Percentiles rank a stretch among this genome's conserved stretches.
phyloP scores from a whole-genome alignment of 2,888 invertebrate species.

The Caenorhabditis sp. region DNA sequence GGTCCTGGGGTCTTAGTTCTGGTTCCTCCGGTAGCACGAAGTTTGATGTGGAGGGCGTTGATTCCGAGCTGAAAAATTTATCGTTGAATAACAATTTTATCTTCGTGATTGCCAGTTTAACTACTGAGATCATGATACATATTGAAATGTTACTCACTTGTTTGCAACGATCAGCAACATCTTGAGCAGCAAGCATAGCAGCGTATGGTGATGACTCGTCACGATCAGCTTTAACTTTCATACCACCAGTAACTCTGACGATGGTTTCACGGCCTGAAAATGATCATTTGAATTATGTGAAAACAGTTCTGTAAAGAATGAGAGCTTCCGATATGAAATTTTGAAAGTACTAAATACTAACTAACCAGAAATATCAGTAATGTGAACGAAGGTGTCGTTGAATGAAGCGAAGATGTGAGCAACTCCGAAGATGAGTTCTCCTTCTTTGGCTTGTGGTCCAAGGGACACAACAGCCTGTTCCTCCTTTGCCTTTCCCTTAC shows the following conservation, averaged over 20 bases:
- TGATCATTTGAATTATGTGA: no score
- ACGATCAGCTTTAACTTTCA: slow-evolving; percentile 99
- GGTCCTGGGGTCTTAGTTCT: slow-evolving; percentile 77
- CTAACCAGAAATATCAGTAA: slow-evolving; percentile 96
- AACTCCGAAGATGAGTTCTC: slow-evolving; percentile 97
- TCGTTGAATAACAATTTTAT: no score
- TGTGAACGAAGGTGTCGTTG: slow-evolving; percentile 99
- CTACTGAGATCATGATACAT: no score
- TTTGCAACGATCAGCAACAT: slow-evolving; percentile 99
- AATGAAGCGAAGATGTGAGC: slow-evolving; percentile 99
- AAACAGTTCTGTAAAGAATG: no score
- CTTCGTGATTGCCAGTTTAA: no score
- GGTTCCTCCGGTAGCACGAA: slow-evolving; percentile 92
- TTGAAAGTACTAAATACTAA: slow-evolving; percentile 59
- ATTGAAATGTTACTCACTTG: slow-evolving; percentile 76
- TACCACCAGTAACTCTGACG: slow-evolving; percentile 83
- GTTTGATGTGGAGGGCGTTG: slow-evolving; percentile 95
- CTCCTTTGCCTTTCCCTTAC: slow-evolving; percentile 94
- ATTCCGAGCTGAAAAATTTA: slow-evolving; percentile 79
- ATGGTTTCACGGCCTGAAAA: slow-evolving; percentile 75
- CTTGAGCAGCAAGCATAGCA: slow-evolving; percentile 99
- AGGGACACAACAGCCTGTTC: slow-evolving; percentile 92
- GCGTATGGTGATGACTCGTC: slow-evolving; percentile 99
- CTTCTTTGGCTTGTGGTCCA: slow-evolving; percentile 77
- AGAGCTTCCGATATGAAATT: no score